phyloP scores from a whole-genome alignment of 1,140 invertebrate genomes.

The Forficula auricularia region DNA sequence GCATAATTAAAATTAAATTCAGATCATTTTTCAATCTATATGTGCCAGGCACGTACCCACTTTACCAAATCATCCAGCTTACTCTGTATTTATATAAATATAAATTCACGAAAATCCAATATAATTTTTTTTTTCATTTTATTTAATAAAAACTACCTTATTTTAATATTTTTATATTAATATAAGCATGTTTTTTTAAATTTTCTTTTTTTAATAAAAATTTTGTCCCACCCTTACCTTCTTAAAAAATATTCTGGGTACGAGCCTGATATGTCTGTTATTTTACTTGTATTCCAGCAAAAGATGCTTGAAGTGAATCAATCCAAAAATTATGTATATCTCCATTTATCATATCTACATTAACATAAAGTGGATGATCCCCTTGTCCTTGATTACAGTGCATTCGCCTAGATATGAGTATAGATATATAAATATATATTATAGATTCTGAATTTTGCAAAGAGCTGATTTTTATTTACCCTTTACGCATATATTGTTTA shows the following conservation, averaged over 20 bases:
- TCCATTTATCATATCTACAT: constrained; percentile 52
- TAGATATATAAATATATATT: constrained; percentile 1
- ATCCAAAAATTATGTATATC: constrained; percentile 44
- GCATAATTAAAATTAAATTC: constrained; percentile 8
- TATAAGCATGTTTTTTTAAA: too few relatives aligned
- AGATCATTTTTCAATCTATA: neutral
- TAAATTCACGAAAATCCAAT: too few relatives aligned
- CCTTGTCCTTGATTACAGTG: constrained; percentile 41
- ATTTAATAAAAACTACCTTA: neutral
- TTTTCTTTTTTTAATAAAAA: too few relatives aligned
- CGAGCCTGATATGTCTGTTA: too few relatives aligned
- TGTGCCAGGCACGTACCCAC: neutral
- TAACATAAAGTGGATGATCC: constrained; percentile 48
- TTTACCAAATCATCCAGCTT: neutral
- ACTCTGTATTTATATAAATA: too few relatives aligned
- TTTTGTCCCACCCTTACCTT: too few relatives aligned
- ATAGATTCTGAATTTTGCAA: too few relatives aligned
- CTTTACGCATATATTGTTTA: constrained; percentile 40
- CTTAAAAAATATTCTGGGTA: too few relatives aligned
- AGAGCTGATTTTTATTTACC: constrained; percentile 28
- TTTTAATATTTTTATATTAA: too few relatives aligned
- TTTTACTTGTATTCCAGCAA: constrained; percentile 40
- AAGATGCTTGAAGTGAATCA: constrained; percentile 47
- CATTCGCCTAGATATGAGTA: constrained; percentile 24
- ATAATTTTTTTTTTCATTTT: neutral